Percentiles rank a stretch among this genome's conserved stretches.
phyloP scores from a whole-genome alignment of 2,113 vertebrate genomes.

The Myrmophylax atrothorax region DNA sequence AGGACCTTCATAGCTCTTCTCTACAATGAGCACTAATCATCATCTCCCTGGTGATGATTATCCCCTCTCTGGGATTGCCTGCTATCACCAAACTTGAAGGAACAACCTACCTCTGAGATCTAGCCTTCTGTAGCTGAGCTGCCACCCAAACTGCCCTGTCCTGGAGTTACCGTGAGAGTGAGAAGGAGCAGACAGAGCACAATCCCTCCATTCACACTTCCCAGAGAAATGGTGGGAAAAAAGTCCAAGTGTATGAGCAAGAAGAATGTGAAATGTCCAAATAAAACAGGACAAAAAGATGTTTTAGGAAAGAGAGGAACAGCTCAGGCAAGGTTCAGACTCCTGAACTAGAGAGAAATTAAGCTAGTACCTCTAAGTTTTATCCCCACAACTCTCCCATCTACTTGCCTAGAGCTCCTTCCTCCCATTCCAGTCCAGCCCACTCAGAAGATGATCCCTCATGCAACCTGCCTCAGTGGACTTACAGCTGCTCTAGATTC shows the following conservation, averaged over 20 bases:
- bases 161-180: background rate
- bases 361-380: background rate
- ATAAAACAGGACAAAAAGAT: background rate
- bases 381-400: background rate
- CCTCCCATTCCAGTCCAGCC: background rate
- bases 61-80: background rate
- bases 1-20: background rate
- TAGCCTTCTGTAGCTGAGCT: background rate
- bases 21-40: accelerated
- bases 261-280: background rate
- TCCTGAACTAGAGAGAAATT: background rate
- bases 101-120: background rate
- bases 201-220: background rate
- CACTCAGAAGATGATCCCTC: accelerated
- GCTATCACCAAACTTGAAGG: background rate
- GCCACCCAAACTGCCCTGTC: background rate
- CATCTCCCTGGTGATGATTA: background rate
- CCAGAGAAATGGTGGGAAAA: background rate
- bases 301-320: background rate
- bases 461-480: background rate
- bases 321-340: background rate
- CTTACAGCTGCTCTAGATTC: background rate
- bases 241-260: background rate
- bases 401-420: background rate
- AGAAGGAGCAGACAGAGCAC: background rate